Percentiles rank a stretch among this genome's conserved stretches.
phyloP scores from a whole-genome alignment of 2,888 invertebrate genomes.

The Diabrotica balteata region DNA sequence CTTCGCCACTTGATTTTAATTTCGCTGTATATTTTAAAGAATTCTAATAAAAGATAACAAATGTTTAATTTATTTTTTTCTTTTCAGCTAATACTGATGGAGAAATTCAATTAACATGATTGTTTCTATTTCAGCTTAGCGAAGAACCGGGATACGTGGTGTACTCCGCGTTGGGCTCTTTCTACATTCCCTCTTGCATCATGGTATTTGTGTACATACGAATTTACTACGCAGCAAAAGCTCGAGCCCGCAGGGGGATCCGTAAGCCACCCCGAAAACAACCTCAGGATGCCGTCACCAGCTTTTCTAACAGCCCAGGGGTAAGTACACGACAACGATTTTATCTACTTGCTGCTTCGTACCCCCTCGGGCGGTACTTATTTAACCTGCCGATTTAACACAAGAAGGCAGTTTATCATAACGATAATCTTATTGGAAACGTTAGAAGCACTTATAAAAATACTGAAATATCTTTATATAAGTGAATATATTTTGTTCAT shows the following conservation, averaged over 20 bases:
- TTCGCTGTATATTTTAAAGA: too few relatives aligned
- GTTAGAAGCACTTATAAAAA: too few relatives aligned
- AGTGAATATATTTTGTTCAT: too few relatives aligned
- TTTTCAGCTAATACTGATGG: too few relatives aligned
- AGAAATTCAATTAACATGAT: conserved; percentile 4
- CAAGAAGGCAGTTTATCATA: background rate
- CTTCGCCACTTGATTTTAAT: too few relatives aligned
- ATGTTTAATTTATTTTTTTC: too few relatives aligned
- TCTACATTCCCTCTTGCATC: conserved; percentile 98
- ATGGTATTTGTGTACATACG: conserved; percentile 99
- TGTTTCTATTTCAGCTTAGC: conserved; percentile 76
- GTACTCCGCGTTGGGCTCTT: conserved; percentile 97
- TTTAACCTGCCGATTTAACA: background rate
- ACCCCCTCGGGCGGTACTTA: conserved; percentile 13
- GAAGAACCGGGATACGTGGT: conserved; percentile 97
- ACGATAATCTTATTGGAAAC: background rate
- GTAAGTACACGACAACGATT: conserved; percentile 33
- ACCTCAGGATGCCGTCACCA: conserved; percentile 59
- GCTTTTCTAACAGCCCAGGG: conserved; percentile 55
- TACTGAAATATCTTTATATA: too few relatives aligned
- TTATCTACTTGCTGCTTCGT: conserved; percentile 10
- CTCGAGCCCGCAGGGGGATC: conserved; percentile 86
- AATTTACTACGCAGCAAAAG: conserved; percentile 96
- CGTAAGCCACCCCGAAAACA: conserved; percentile 78
- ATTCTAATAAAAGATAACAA: too few relatives aligned